Evolutionary conservation across 2,113 vertebrate genomes (phyloP), one percentile per base, ranked within the genome.

Genomic region (Psilopogon haemacephalus): DNA sequence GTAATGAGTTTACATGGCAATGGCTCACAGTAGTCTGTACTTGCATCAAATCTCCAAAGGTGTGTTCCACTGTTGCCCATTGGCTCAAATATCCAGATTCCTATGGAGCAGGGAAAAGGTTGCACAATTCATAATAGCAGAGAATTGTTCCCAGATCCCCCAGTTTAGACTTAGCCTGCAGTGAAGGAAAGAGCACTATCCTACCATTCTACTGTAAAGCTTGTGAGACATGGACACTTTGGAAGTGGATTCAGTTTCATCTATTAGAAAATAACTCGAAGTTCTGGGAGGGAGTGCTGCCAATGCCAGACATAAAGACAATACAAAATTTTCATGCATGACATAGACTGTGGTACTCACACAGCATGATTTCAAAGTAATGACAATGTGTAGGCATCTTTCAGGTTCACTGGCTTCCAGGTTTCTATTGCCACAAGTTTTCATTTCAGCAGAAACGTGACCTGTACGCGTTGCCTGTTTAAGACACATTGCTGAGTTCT

Each of bases 81-180:
- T 59, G 27, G 28, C 32, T 69, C 19, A 80, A 59, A 50, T 55
- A 44, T 15, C 21, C 33, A 68, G 9, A 62, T 72, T 80, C 58
- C 9, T 28, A 42, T 76, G 55, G 30, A 7, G 12, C 2, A 24
- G 5, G 15, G 19, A 70, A 18, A 58, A 63, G 11, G 86, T 4
- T 6, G 40, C 2, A 40, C 2, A 63, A 9, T 0, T 37, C 23
- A 71, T 26, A 9, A 48, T 38, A 38, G 15, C 20, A 37, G 3
- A 74, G 50, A 73, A 67, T 5, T 21, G 9, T 9, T 69, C 18
- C 16, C n/a, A 64, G 2, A 18, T 69, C 3, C 27, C 12, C 9
- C 54, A 56, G 27, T 59, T 86, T 38, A 75, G 20, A 76, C 10
- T 17, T 26, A 63, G 37, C 19, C 21, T 58, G 28, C 17, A 40